Evolutionary conservation across 1,140 invertebrate genomes (phyloP).

Genomic region (Steinernema khuongi): DNA sequence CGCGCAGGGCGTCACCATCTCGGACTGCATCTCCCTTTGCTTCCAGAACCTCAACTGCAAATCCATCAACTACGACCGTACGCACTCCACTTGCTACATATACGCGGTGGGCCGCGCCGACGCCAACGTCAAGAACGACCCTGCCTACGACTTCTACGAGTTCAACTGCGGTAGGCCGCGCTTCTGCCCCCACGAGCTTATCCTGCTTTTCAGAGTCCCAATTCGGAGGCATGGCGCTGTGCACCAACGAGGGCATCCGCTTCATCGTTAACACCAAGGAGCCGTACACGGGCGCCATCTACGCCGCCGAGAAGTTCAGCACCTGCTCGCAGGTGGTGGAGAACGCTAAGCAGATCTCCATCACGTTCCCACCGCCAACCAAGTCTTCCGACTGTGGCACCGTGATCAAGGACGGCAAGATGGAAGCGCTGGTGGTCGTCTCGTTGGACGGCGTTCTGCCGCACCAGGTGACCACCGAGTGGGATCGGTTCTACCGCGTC

Average conservation of each 20-base stretch:
- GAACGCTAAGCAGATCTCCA: constrained; percentile 58
- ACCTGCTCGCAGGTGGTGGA: constrained; percentile 57
- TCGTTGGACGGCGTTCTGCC: constrained; percentile 57
- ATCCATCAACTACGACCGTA: constrained; percentile 59
- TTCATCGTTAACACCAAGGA: constrained; percentile 59
- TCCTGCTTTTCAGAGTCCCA: constrained; percentile 50
- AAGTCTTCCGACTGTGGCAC: constrained; percentile 56
- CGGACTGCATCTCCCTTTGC: constrained; percentile 58
- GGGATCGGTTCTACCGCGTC: constrained; percentile 59
- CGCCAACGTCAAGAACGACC: constrained; percentile 57
- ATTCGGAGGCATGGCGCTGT: constrained; percentile 58
- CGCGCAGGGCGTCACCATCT: constrained; percentile 57
- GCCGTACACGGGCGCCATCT: constrained; percentile 58
- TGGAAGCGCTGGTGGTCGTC: constrained; percentile 57
- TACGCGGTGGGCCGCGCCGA: constrained; percentile 53
- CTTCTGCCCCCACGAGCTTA: neutral
- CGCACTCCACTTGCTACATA: constrained; percentile 55
- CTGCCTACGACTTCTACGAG: constrained; percentile 57
- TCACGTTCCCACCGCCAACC: constrained; percentile 58
- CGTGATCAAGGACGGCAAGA: constrained; percentile 55
- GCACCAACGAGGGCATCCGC: constrained; percentile 58
- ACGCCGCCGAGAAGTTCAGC: constrained; percentile 57
- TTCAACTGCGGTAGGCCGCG: constrained; percentile 55
- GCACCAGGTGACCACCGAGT: constrained; percentile 58
- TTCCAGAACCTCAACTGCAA: constrained; percentile 59